Conservation (phyloP, 2,888 invertebrate genomes). For the Aelia acuminata region DNA sequence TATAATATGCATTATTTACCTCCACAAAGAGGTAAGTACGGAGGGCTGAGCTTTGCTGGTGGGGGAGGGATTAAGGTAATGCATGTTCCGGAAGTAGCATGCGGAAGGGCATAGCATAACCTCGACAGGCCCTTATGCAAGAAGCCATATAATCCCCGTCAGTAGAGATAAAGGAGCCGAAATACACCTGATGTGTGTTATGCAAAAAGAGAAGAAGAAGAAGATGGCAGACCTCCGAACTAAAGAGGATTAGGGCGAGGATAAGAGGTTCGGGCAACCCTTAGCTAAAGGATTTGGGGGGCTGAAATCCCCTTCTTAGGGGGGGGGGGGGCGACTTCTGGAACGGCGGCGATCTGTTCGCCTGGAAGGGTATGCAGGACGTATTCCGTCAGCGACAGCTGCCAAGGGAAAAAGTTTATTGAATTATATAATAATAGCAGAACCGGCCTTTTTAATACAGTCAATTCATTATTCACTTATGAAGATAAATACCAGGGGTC, state of each 20-base stretch:
- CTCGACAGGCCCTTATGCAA: not conserved
- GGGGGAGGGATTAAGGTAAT: constrained; percentile 7
- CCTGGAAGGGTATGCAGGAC: not conserved
- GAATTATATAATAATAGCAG: too few relatives aligned
- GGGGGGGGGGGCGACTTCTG: not conserved
- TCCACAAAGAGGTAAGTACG: not conserved
- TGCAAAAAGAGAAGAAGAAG: constrained; percentile 24
- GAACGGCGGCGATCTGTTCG: constrained; percentile 19
- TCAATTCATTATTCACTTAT: too few relatives aligned
- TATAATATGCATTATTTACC: not conserved
- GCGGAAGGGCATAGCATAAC: not conserved
- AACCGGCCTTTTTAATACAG: too few relatives aligned
- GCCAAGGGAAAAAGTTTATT: not conserved
- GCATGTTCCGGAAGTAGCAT: not conserved
- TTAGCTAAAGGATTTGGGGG: constrained; percentile 17
- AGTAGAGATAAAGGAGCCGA: constrained; percentile 17
- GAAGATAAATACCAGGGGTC: too few relatives aligned
- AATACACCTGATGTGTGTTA: constrained; percentile 45
- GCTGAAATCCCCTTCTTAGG: not conserved
- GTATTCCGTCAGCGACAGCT: not conserved
- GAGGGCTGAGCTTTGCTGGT: not conserved
- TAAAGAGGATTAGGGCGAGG: constrained; percentile 24
- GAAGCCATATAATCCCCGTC: constrained; percentile 11
- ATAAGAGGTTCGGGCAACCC: constrained; percentile 30
- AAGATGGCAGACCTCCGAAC: constrained; percentile 13